A percentile compares a stretch with the other conserved stretches of the same genome.
Conservation (phyloP, 2,888 invertebrate genomes). For the Spodoptera littoralis region DNA sequence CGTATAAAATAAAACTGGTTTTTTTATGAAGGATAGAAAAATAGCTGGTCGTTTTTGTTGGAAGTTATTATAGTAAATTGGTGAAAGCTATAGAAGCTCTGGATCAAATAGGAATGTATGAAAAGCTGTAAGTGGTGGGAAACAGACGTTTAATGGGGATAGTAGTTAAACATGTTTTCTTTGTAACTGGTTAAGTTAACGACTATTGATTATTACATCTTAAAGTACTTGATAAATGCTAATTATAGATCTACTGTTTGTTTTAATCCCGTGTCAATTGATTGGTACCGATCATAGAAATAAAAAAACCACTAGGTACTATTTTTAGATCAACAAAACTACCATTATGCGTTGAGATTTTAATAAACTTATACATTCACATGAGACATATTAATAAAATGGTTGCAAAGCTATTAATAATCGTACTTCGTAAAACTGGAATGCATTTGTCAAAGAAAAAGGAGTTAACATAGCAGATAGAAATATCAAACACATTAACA, state of each 20-base stretch:
- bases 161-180: slow-evolving; percentile 19
- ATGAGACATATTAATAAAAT: too few species aligned
- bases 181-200: slow-evolving; percentile 1
- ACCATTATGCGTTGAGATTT: too few species aligned
- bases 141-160: slow-evolving; percentile 13
- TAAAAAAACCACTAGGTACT: too few species aligned
- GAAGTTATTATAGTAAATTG: slow-evolving; percentile 38
- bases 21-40: slow-evolving; percentile 43
- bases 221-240: not conserved
- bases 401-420: too few species aligned
- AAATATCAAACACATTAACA: slow-evolving; percentile 7
- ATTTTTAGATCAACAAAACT: too few species aligned
- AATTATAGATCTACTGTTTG: too few species aligned
- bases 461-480: too few species aligned
- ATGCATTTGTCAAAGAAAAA: too few species aligned
- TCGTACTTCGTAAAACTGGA: too few species aligned
- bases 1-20: slow-evolving; percentile 48
- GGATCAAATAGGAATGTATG: slow-evolving; percentile 30
- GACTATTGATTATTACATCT: not conserved
- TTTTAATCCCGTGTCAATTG: too few species aligned
- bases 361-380: too few species aligned
- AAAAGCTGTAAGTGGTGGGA: slow-evolving; percentile 26
- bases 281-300: too few species aligned
- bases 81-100: slow-evolving; percentile 43
- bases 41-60: slow-evolving; percentile 36